A percentile compares a stretch with the other conserved stretches of the same genome.
Evolutionary conservation across 2,888 invertebrate species (phyloP).

Genomic region (Holacanthella duospinosa): DNA sequence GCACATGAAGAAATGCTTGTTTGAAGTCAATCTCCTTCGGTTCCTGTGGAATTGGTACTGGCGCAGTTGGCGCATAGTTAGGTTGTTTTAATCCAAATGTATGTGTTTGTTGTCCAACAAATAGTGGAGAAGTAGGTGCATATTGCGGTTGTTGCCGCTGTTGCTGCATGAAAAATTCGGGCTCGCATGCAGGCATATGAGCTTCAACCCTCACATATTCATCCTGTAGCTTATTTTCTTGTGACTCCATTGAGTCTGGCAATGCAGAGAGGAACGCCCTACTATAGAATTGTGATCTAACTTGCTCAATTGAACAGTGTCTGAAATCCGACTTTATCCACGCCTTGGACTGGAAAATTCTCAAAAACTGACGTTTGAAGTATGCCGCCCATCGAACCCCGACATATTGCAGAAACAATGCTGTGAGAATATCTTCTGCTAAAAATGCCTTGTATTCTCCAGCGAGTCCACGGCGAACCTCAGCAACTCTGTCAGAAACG

Average conservation of each 20-base stretch:
- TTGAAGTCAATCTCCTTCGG: constrained; percentile 14
- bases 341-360: constrained; percentile 21
- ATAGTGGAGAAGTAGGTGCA: not conserved
- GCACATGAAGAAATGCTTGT: constrained; percentile 20
- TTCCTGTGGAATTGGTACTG: not conserved
- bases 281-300: constrained; percentile 14
- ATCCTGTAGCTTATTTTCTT: constrained; percentile 2
- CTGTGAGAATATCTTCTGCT: constrained; percentile 28
- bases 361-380: constrained; percentile 4
- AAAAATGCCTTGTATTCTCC: constrained; percentile 24
- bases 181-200: not conserved
- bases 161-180: not conserved
- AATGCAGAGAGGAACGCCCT: constrained; percentile 17
- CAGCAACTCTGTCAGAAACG: constrained; percentile 7
- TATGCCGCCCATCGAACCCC: constrained; percentile 16
- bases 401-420: constrained; percentile 23
- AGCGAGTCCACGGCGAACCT: constrained; percentile 22
- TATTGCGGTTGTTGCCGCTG: not conserved
- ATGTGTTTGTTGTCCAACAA: not conserved
- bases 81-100: not conserved
- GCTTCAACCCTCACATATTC: constrained; percentile 9
- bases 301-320: constrained; percentile 16
- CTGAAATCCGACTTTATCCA: constrained; percentile 17
- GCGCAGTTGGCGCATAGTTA: not conserved
- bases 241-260: constrained; percentile 14